Evolutionary conservation across 2,113 vertebrate species (phyloP).

Genomic region (Caranx ignobilis): DNA sequence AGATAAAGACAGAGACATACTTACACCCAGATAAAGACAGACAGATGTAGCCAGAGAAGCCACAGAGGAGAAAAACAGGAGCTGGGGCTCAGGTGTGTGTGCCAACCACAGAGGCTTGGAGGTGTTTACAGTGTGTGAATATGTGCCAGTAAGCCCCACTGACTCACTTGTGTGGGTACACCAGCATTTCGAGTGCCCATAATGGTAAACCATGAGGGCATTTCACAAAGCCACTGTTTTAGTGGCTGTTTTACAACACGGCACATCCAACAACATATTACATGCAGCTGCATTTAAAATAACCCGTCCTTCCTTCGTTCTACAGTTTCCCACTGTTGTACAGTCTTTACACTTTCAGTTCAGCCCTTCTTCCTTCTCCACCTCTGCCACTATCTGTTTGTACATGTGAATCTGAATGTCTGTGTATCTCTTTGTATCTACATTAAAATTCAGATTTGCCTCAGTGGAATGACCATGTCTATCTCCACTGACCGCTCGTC

Average conservation of each 20-base stretch:
- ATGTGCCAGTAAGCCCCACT: conserved; percentile 70
- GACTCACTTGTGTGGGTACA: conserved; percentile 71
- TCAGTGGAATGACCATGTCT: not conserved
- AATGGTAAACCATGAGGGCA: conserved; percentile 71
- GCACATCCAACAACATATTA: conserved; percentile 65
- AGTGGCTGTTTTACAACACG: conserved; percentile 66
- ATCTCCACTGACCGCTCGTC: conserved; percentile 41
- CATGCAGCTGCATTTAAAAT: conserved; percentile 57
- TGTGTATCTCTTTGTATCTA: not conserved
- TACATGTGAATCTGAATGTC: not conserved
- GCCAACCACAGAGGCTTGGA: conserved; percentile 65
- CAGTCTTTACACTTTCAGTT: not conserved
- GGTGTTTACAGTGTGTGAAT: conserved; percentile 77
- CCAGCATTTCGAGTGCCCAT: conserved; percentile 67
- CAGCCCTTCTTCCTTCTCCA: not conserved
- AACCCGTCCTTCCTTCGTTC: conserved; percentile 11
- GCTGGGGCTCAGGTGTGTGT: conserved; percentile 65
- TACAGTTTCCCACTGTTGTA: conserved; percentile 4
- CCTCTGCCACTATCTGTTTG: not conserved
- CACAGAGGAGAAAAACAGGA: conserved; percentile 54
- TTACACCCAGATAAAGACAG: conserved; percentile 35
- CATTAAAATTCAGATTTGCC: not conserved
- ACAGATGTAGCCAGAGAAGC: conserved; percentile 46
- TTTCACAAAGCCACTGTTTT: conserved; percentile 70
- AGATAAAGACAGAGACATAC: conserved; percentile 11